These are phyloP conservation scores for Podarcis siculus DNA, from an alignment of 2,797 vertebrate species.

Conservation along the genomic window DNA sequence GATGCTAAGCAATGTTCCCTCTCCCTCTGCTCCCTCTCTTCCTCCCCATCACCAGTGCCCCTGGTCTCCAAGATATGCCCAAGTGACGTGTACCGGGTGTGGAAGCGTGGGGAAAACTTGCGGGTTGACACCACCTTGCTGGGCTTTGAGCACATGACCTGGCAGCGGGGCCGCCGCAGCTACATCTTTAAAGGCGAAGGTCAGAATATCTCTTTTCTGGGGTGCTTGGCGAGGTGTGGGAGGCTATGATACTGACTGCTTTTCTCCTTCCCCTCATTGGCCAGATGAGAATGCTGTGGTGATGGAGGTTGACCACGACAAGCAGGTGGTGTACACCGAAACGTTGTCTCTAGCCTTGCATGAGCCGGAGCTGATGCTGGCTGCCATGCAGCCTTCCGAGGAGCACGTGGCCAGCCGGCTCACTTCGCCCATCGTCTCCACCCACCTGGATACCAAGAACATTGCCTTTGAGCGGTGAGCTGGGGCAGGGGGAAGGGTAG, in stretches of 20 bases:
- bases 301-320: conserved; percentile 98
- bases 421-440: conserved; percentile 93
- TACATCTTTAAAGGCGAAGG: conserved; percentile 97
- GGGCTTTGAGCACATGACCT: conserved; percentile 97
- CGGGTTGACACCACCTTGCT: conserved; percentile 94
- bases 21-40: conserved; percentile 1
- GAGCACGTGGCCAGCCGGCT: conserved; percentile 93
- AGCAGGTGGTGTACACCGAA: conserved; percentile 95
- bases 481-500: background rate
- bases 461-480: conserved; percentile 93
- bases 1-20: background rate
- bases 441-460: conserved; percentile 94
- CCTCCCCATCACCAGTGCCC: conserved; percentile 75
- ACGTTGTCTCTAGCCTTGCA: conserved; percentile 86
- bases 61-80: conserved; percentile 96
- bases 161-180: conserved; percentile 94
- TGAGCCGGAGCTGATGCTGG: conserved; percentile 89
- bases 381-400: conserved; percentile 92
- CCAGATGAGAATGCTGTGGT: conserved; percentile 92
- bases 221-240: background rate
- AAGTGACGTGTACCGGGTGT: conserved; percentile 93
- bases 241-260: background rate
- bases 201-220: conserved; percentile 61
- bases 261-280: background rate
- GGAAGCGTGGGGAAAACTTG: conserved; percentile 94